phyloP scores from a whole-genome alignment of 1,140 invertebrate genomes.

The Tribolium madens region DNA sequence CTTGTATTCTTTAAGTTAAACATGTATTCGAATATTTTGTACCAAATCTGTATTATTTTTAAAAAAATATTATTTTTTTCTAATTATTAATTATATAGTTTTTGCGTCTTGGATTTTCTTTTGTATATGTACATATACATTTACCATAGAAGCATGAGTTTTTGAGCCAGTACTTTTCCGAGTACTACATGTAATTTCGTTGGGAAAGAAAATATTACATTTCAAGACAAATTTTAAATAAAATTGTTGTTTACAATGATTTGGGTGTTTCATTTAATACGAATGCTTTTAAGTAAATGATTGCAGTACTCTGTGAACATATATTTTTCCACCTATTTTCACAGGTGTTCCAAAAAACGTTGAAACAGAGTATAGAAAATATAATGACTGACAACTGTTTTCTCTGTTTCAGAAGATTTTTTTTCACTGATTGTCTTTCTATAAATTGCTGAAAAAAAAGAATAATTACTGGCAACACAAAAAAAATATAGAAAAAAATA shows the following conservation, averaged over 20 bases:
- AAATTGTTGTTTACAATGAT: conserved; percentile 33
- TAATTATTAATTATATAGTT: conserved; percentile 5
- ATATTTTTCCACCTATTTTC: too few relatives aligned
- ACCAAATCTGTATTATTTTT: conserved; percentile 51
- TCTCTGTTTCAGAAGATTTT: too few relatives aligned
- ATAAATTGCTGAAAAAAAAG: too few relatives aligned
- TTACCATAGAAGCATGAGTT: conserved; percentile 16
- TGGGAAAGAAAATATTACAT: conserved; percentile 2
- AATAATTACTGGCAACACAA: too few relatives aligned
- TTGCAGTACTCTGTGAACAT: too few relatives aligned
- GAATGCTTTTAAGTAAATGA: background rate
- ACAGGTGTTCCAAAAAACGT: too few relatives aligned
- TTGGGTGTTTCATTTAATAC: background rate
- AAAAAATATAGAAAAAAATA: too few relatives aligned
- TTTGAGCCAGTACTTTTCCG: background rate
- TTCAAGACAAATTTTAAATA: conserved; percentile 23
- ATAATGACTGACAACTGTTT: too few relatives aligned
- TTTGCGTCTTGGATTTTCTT: conserved; percentile 9
- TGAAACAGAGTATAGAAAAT: too few relatives aligned
- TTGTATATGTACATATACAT: conserved; percentile 1
- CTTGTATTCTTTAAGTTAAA: conserved; percentile 50
- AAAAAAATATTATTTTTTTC: conserved; percentile 12
- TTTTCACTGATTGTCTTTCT: too few relatives aligned
- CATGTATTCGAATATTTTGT: conserved; percentile 56
- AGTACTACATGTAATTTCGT: background rate